Percentiles rank a stretch among this genome's conserved stretches.
Conservation (phyloP, 1,140 invertebrate species). For the Magallana angulata region DNA sequence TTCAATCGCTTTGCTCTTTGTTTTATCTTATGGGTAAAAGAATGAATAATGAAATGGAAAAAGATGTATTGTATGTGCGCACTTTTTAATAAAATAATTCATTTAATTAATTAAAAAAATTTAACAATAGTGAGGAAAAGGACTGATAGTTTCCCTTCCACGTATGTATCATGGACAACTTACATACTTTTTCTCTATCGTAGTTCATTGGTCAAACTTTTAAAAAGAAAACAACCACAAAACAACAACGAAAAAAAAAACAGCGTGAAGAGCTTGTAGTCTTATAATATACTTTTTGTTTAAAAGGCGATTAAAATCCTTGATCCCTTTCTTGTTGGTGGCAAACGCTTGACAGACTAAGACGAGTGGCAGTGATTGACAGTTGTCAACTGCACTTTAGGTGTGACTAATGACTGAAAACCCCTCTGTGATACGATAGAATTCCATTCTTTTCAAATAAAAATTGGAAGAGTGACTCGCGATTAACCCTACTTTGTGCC, state of each 20-base stretch:
- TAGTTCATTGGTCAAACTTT: constrained; percentile 14
- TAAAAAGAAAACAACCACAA: no score
- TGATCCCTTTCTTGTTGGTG: constrained; percentile 10
- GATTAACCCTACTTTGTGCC: constrained; percentile 28
- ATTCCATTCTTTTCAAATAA: constrained; percentile 37
- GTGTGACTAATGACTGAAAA: constrained; percentile 28
- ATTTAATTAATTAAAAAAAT: no score
- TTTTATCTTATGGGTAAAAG: no score
- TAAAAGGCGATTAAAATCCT: constrained; percentile 30
- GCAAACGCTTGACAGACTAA: constrained; percentile 30
- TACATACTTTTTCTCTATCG: neutral
- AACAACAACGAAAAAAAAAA: neutral
- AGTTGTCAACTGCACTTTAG: constrained; percentile 35
- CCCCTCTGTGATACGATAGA: constrained; percentile 22
- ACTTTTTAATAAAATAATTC: no score
- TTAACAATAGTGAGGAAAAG: no score
- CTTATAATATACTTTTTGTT: constrained; percentile 4
- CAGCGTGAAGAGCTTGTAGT: neutral
- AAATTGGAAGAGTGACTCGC: neutral
- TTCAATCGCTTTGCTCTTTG: no score
- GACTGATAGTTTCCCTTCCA: no score
- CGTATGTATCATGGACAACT: no score
- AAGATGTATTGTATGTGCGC: no score
- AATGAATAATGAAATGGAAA: no score
- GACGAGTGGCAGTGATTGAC: constrained; percentile 26